Percentiles rank a stretch among this genome's conserved stretches.
phyloP scores from a whole-genome alignment of 2,888 invertebrate species.

The Eupeodes latifasciatus region DNA sequence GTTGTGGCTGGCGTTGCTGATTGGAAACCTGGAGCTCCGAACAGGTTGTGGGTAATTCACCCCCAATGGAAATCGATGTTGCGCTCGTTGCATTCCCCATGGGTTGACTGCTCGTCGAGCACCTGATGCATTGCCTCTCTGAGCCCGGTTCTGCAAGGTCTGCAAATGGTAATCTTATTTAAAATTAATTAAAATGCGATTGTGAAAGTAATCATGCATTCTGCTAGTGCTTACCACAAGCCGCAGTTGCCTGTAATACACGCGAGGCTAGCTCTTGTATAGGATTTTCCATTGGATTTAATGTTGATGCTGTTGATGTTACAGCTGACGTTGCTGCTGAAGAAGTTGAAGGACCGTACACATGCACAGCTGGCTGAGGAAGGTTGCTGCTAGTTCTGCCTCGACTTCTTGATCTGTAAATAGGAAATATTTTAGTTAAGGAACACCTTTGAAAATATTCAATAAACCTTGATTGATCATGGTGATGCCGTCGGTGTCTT shows the following conservation, averaged over 20 bases:
- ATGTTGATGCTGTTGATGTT: constrained; percentile 32
- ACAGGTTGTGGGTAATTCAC: constrained; percentile 81
- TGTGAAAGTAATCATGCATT: constrained; percentile 17
- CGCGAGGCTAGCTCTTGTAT: constrained; percentile 79
- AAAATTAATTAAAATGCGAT: constrained; percentile 77
- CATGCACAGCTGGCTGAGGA: constrained; percentile 54
- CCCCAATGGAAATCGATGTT: constrained; percentile 81
- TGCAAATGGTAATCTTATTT: constrained; percentile 83
- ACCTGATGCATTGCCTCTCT: constrained; percentile 75
- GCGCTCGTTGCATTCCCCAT: constrained; percentile 81
- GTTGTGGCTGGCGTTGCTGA: constrained; percentile 70
- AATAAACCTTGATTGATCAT: constrained; percentile 63
- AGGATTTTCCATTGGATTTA: constrained; percentile 42
- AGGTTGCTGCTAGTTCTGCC: constrained; percentile 30
- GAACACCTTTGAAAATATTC: neutral
- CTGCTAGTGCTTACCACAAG: constrained; percentile 80
- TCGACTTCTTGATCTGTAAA: constrained; percentile 53
- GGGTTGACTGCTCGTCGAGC: constrained; percentile 77
- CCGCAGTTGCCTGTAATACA: constrained; percentile 80
- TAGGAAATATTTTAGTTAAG: neutral
- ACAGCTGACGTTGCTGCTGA: constrained; percentile 78
- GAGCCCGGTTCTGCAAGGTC: constrained; percentile 82
- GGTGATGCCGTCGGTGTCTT: constrained; percentile 78
- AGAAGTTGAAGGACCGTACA: constrained; percentile 80
- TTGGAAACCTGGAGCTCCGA: constrained; percentile 63